phyloP scores from a whole-genome alignment of 2,888 invertebrate genomes.

The Chironomus riparius region DNA sequence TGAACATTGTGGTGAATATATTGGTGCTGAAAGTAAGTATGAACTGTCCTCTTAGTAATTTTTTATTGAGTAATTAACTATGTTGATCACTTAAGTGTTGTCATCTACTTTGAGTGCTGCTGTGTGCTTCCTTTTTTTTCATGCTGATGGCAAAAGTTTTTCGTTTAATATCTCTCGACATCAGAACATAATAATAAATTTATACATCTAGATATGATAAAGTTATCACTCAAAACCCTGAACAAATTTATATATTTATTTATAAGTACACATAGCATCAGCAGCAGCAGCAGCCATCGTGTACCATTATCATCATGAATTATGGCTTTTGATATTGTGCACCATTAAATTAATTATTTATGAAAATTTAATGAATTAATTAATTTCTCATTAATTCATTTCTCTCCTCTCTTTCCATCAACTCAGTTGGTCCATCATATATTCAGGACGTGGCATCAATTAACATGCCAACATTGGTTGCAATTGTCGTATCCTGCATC shows the following conservation, averaged over 20 bases:
- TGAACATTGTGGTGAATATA: constrained; percentile 74
- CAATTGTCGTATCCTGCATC: constrained; percentile 67
- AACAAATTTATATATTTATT: too few species aligned
- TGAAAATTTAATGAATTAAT: constrained; percentile 23
- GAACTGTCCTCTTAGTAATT: background rate
- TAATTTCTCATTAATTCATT: constrained; percentile 23
- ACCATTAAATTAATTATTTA: constrained; percentile 24
- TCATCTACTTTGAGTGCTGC: too few species aligned
- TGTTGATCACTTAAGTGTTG: background rate
- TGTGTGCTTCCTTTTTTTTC: background rate
- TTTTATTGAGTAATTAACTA: constrained; percentile 9
- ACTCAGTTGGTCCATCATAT: constrained; percentile 66
- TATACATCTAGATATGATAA: too few species aligned
- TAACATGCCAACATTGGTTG: constrained; percentile 68
- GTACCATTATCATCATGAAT: background rate
- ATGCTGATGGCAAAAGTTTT: background rate
- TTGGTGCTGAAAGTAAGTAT: constrained; percentile 73
- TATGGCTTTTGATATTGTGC: background rate
- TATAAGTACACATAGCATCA: too few species aligned
- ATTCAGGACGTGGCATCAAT: constrained; percentile 69
- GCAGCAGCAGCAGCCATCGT: background rate
- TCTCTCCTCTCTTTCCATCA: constrained; percentile 7
- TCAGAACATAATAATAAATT: too few species aligned
- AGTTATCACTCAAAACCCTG: too few species aligned
- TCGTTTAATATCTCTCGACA: background rate